These are phyloP conservation scores for Aradophagus sp. DNA, from an alignment of 1,140 invertebrate genomes.

Conservation along the genomic window DNA sequence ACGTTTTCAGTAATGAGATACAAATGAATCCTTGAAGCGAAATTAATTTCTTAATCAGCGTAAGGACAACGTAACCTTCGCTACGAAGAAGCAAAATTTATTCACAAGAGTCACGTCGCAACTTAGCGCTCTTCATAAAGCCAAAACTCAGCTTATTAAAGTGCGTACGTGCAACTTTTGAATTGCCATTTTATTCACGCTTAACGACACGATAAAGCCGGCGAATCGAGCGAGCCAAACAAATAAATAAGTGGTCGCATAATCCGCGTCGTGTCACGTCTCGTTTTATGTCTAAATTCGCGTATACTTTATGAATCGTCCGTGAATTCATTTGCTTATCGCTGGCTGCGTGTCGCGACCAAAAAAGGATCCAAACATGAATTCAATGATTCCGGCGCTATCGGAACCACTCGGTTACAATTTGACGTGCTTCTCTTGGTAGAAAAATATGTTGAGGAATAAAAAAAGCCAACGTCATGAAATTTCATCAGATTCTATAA, in stretches of 20 bases:
- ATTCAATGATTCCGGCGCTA: conserved; percentile 26
- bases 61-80: neutral
- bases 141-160: conserved; percentile 4
- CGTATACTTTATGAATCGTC: conserved; percentile 48
- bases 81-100: conserved; percentile 3
- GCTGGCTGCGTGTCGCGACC: conserved; percentile 22
- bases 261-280: conserved; percentile 29
- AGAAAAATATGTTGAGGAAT: no score
- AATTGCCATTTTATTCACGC: conserved; percentile 30
- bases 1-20: no score
- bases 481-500: no score
- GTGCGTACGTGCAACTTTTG: conserved; percentile 14
- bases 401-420: conserved; percentile 38
- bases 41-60: conserved; percentile 12
- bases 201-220: conserved; percentile 36
- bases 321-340: conserved; percentile 55
- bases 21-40: neutral
- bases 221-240: conserved; percentile 3
- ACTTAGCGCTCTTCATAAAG: neutral
- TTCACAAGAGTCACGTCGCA: neutral
- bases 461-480: no score
- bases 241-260: conserved; percentile 41
- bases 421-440: no score
- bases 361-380: conserved; percentile 50
- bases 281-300: conserved; percentile 53